Conservation (phyloP, 2,888 invertebrate genomes). For the Amiota communis region DNA sequence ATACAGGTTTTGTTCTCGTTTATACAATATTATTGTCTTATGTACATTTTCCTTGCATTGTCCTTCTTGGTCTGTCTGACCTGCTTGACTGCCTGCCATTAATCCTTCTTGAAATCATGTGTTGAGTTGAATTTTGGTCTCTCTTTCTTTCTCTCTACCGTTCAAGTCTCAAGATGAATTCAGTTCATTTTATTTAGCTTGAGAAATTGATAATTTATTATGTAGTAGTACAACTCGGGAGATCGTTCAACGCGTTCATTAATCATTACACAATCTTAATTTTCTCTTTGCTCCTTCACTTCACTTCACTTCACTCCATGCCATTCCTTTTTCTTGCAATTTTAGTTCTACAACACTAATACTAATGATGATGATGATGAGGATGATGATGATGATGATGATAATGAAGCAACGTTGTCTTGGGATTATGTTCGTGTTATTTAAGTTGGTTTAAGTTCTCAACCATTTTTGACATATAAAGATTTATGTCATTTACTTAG, state of each 20-base stretch:
- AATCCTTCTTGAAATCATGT: not conserved
- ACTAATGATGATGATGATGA: no score
- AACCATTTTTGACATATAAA: no score
- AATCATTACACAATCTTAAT: constrained; percentile 10
- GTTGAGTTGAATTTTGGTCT: not conserved
- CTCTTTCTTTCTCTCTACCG: not conserved
- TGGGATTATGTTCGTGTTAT: no score
- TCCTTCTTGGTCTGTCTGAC: not conserved
- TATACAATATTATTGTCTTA: not conserved
- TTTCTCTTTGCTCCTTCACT: not conserved
- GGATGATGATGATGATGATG: no score
- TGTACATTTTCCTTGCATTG: not conserved
- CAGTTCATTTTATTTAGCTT: constrained; percentile 6
- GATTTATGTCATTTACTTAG: no score
- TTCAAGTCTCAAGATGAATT: not conserved
- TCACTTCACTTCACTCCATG: no score
- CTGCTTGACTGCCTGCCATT: not conserved
- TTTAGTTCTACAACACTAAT: no score
- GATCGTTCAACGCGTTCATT: constrained; percentile 23
- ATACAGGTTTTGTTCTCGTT: no score
- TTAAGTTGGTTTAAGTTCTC: no score
- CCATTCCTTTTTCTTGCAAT: not conserved
- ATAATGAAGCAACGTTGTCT: no score
- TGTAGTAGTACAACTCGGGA: constrained; percentile 9
- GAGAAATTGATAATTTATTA: constrained; percentile 21